phyloP scores from a whole-genome alignment of 2,888 invertebrate species.

The Tetanocera ferruginea region DNA sequence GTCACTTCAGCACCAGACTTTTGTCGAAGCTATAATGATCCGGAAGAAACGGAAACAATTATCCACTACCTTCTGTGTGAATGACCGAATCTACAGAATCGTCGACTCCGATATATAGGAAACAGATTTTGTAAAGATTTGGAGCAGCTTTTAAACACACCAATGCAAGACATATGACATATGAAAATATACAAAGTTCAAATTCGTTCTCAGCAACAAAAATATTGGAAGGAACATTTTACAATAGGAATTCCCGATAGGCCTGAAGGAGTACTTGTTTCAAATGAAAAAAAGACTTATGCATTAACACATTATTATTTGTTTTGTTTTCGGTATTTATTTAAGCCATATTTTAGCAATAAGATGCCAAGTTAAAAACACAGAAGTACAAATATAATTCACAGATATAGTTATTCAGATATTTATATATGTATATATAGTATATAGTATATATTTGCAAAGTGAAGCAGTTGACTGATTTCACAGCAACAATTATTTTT shows the following conservation, averaged over 20 bases:
- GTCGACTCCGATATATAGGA: too few relatives aligned
- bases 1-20: too few relatives aligned
- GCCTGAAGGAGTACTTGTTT: too few relatives aligned
- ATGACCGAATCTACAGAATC: too few relatives aligned
- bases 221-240: not conserved
- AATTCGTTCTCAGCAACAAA: too few relatives aligned
- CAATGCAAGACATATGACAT: too few relatives aligned
- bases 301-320: not conserved
- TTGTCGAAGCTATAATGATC: too few relatives aligned
- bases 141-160: too few relatives aligned
- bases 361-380: slow-evolving; percentile 11
- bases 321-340: not conserved
- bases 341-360: slow-evolving; percentile 9
- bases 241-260: not conserved
- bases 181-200: too few relatives aligned
- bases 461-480: slow-evolving; percentile 5
- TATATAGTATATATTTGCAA: not conserved
- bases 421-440: not conserved
- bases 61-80: too few relatives aligned
- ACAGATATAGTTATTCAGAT: not conserved
- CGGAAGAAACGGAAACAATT: too few relatives aligned
- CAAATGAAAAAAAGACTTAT: not conserved
- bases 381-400: slow-evolving; percentile 7
- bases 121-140: too few relatives aligned
- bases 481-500: slow-evolving; percentile 7